Conservation (phyloP, 2,113 vertebrate species). For the Dromiciops gliroides region DNA sequence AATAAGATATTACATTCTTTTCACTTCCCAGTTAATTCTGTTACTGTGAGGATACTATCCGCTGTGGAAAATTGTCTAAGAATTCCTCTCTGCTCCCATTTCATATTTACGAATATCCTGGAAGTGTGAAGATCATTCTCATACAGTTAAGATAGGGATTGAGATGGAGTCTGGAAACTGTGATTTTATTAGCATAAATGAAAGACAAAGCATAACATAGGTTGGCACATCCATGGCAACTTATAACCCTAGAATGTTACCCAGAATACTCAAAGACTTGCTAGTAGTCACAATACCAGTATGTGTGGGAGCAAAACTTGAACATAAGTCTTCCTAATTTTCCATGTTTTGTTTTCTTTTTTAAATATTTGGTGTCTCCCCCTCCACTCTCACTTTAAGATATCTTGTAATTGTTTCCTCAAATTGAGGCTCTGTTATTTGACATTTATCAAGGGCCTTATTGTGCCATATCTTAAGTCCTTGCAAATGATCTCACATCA, state of each 20-base stretch:
- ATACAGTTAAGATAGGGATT: neutral
- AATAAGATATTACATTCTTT: neutral
- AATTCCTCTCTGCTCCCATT: neutral
- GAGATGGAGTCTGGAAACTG: neutral
- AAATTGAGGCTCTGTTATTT: neutral
- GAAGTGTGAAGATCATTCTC: neutral
- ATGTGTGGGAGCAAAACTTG: neutral
- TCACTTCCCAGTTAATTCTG: neutral
- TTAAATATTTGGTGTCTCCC: neutral
- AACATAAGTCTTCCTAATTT: neutral
- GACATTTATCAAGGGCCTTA: constrained; percentile 22
- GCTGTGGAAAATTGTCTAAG: neutral
- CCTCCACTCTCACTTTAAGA: neutral
- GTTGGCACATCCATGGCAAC: neutral
- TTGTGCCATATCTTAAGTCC: neutral
- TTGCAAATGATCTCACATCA: neutral
- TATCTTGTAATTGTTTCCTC: neutral
- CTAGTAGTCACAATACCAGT: neutral
- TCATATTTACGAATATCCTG: neutral
- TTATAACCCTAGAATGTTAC: neutral
- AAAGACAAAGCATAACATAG: neutral
- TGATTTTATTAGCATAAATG: neutral
- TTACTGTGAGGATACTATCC: neutral
- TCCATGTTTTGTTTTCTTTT: neutral
- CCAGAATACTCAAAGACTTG: neutral